Percentiles rank a stretch among this genome's conserved stretches.
Evolutionary conservation across 2,113 vertebrate species (phyloP).

Genomic region (Eptatretus burgeri): DNA sequence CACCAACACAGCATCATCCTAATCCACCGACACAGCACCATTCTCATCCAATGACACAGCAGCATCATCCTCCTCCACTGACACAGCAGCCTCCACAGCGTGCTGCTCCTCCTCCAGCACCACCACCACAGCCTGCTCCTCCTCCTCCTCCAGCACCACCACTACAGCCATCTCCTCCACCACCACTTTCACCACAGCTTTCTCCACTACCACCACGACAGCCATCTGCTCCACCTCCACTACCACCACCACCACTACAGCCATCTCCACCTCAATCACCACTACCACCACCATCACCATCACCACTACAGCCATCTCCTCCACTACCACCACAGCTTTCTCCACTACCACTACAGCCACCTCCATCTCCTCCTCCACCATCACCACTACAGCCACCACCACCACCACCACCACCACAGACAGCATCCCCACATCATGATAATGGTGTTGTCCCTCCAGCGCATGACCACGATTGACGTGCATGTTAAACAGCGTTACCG

Average conservation of each 20-base stretch:
- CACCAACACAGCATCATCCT: neutral
- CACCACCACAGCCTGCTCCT: neutral
- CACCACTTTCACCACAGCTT: neutral
- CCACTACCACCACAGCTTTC: neutral
- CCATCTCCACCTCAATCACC: neutral
- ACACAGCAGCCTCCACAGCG: neutral
- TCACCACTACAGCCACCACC: too few species aligned
- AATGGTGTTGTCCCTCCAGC: neutral
- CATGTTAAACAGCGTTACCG: conserved; percentile 21
- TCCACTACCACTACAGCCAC: neutral
- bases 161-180: neutral
- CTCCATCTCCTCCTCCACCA: neutral
- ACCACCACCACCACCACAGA: neutral
- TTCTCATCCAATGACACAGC: neutral
- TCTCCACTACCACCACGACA: neutral
- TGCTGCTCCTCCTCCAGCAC: neutral
- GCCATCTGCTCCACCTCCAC: too few species aligned
- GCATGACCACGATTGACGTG: conserved; percentile 6
- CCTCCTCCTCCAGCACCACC: neutral
- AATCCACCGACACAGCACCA: neutral
- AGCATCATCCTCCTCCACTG: neutral
- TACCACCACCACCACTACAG: neutral
- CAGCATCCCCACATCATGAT: neutral
- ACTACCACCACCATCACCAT: neutral
- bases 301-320: neutral